phyloP scores from a whole-genome alignment of 2,797 vertebrate genomes.

The Gymnodraco acuticeps region DNA sequence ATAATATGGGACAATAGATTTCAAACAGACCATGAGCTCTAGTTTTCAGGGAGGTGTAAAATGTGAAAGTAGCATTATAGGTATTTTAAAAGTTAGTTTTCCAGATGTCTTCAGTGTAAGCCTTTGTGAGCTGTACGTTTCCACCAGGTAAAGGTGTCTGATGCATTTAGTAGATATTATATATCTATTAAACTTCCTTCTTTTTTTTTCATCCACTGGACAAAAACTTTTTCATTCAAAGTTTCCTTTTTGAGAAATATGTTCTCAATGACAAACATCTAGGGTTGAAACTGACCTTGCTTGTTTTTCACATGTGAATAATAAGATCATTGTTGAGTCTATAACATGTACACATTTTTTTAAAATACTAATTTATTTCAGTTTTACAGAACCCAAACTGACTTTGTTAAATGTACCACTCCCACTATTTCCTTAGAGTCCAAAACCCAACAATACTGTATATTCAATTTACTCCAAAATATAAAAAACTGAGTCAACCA shows the following conservation, averaged over 20 bases:
- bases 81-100: slow-evolving; percentile 25
- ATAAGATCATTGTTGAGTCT: not conserved
- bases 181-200: no score
- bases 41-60: slow-evolving; percentile 13
- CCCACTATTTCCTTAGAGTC: not conserved
- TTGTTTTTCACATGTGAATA: not conserved
- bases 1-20: not conserved
- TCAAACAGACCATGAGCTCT: slow-evolving; percentile 8
- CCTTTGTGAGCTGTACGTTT: not conserved
- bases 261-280: not conserved
- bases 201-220: not conserved
- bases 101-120: not conserved
- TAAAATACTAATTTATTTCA: not conserved
- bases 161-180: no score
- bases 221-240: not conserved
- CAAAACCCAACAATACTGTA: not conserved
- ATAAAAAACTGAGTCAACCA: not conserved
- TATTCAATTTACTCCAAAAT: not conserved
- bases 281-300: not conserved
- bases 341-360: not conserved
- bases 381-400: not conserved
- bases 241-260: not conserved
- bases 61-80: slow-evolving; percentile 1
- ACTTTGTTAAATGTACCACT: not conserved
- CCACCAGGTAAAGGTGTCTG: not conserved